These are phyloP conservation scores for Apis florea DNA, from an alignment of 1,140 invertebrate genomes.

Conservation along the genomic window DNA sequence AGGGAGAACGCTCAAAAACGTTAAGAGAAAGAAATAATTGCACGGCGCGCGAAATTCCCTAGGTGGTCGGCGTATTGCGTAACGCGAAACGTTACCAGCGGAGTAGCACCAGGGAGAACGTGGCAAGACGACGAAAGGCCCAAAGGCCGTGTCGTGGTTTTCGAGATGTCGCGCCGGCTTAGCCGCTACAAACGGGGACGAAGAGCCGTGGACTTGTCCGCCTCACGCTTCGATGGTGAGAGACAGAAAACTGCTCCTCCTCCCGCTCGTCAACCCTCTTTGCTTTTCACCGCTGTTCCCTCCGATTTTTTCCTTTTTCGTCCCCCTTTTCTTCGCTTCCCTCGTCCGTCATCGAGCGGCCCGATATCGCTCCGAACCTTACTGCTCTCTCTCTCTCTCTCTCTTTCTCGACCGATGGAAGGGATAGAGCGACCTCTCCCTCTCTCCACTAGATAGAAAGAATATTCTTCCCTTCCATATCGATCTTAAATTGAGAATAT, in stretches of 20 bases:
- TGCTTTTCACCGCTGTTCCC: background rate
- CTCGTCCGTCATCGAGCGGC: background rate
- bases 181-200: conserved; percentile 72
- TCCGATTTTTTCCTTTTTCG: conserved; percentile 1
- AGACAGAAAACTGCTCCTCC: conserved; percentile 54
- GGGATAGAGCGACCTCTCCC: too few relatives aligned
- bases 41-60: conserved; percentile 18
- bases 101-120: conserved; percentile 18
- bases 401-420: too few relatives aligned
- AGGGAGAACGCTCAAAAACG: background rate
- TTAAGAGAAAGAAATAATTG: background rate
- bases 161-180: conserved; percentile 78
- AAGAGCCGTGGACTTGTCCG: conserved; percentile 75
- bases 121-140: conserved; percentile 47
- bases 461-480: too few relatives aligned
- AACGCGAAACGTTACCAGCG: conserved; percentile 31
- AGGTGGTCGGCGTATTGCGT: conserved; percentile 34
- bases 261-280: conserved; percentile 28
- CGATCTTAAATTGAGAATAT: too few relatives aligned
- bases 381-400: too few relatives aligned
- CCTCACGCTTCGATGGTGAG: conserved; percentile 76
- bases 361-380: background rate
- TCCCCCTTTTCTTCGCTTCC: background rate
- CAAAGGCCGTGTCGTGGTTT: conserved; percentile 77
- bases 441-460: too few relatives aligned